Conservation (phyloP, 2,888 invertebrate genomes). For the Rhagonycha fulva region DNA sequence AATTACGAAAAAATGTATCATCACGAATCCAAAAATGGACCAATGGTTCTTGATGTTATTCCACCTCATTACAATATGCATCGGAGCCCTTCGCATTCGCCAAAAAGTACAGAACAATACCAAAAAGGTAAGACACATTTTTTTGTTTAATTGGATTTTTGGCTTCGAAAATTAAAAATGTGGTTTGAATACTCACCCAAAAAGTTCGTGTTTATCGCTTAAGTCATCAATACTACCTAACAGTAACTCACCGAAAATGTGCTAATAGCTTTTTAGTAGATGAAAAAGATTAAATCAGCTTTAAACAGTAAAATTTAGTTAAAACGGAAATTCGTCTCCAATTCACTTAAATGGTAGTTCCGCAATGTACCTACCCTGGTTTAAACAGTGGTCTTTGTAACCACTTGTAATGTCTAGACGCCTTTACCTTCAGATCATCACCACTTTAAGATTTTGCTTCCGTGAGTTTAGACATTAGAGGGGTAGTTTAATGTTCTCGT, state of each 20-base stretch:
- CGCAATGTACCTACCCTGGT: conserved; percentile 11
- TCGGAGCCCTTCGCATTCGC: conserved; percentile 57
- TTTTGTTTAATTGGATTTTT: background rate
- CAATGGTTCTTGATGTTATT: conserved; percentile 64
- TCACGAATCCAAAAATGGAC: conserved; percentile 50
- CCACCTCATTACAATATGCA: conserved; percentile 58
- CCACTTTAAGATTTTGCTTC: conserved; percentile 30
- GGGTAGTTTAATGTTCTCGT: conserved; percentile 47
- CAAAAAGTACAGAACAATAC: conserved; percentile 51
- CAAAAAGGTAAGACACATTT: conserved; percentile 47
- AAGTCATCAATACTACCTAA: background rate
- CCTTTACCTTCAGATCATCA: conserved; percentile 41
- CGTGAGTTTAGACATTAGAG: conserved; percentile 40
- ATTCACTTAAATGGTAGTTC: conserved; percentile 26
- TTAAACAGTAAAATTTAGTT: background rate
- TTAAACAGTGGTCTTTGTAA: conserved; percentile 25
- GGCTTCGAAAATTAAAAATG: too few species aligned
- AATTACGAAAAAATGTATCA: conserved; percentile 41
- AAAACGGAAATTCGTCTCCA: conserved; percentile 41
- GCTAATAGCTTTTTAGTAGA: background rate
- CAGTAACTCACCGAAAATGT: background rate
- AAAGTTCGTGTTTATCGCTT: background rate
- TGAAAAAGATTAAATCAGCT: background rate
- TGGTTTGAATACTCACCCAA: too few species aligned
- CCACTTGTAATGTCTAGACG: conserved; percentile 33